phyloP scores from a whole-genome alignment of 2,888 invertebrate genomes.

The Drosophila fulvimacula region DNA sequence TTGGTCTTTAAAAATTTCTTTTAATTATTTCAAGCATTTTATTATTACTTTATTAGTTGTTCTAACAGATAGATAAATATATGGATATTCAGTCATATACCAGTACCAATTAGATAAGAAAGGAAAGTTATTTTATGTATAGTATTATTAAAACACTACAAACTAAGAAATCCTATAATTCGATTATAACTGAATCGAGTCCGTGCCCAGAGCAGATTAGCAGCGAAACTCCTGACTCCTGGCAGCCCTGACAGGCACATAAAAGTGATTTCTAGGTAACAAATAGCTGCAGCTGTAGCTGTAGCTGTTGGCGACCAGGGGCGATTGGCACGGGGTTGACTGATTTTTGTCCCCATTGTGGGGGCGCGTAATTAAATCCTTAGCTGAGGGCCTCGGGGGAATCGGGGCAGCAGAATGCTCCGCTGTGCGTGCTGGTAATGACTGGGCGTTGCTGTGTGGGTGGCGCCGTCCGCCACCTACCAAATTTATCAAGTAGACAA shows the following conservation, averaged over 20 bases:
- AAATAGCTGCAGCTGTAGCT: constrained; percentile 3
- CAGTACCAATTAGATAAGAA: too few relatives aligned
- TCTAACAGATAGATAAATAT: too few relatives aligned
- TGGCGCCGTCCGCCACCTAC: constrained; percentile 20
- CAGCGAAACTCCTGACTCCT: neutral
- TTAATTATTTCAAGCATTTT: too few relatives aligned
- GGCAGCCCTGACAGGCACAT: constrained; percentile 24
- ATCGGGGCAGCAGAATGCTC: neutral
- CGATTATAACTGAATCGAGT: neutral
- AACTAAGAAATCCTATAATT: neutral
- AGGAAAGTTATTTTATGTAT: neutral
- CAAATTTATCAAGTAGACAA: constrained; percentile 59
- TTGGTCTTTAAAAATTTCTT: neutral
- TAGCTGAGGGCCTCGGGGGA: neutral
- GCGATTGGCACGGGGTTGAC: constrained; percentile 20
- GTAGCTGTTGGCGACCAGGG: neutral
- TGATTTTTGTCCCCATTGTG: constrained; percentile 55
- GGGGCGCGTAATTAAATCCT: constrained; percentile 60
- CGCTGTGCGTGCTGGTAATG: constrained; percentile 60
- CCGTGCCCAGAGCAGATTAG: neutral
- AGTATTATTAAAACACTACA: too few relatives aligned
- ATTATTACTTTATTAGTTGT: too few relatives aligned
- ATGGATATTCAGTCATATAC: too few relatives aligned
- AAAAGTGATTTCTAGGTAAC: constrained; percentile 48
- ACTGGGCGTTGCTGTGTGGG: constrained; percentile 36